Evolutionary conservation across 2,797 vertebrate genomes (phyloP), one percentile per base, ranked within the genome.

Genomic region (Gastrophryne carolinensis): DNA sequence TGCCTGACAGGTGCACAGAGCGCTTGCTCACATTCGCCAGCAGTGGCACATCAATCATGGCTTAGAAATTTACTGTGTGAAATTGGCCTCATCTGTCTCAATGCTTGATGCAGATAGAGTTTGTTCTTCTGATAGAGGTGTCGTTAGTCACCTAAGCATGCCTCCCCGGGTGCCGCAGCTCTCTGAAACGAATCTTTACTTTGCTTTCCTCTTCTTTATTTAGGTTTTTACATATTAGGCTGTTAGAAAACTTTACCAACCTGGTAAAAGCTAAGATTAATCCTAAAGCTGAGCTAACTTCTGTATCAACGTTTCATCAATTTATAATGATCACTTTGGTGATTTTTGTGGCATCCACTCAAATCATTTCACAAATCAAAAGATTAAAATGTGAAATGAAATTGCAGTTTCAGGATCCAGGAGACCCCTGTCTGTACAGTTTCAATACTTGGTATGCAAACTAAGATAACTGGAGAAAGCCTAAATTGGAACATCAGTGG

Each of bases 41-140:
- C 93, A 88, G 89, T 89, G 92, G 87, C 92, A 94, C 95, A 99
- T 99, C 96, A 95, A 98, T 99, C 97, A 98, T 93, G 92, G 91
- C 89, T 90, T 93, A 96, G 93, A 98, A 96, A 96, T 98, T 95
- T 96, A 97, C 95, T 94, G 94, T 95, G 94, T 93, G 94, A 98
- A 98, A 99, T 97, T 99, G 96, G 96, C 92, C 95, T 98, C 96
- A 98, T 99, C 96, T 98, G 96, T 99, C 97, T 99, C 96, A 98
- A 98, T 98, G 96, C 93, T 95, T 94, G 94, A 98, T 96, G 95
- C 95, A 98, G 94, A 96, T 96, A 94, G 94, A 96, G 94, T 96
- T 96, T 97, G 92, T 95, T 96, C 92, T 93, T 95, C 91, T 90
- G 91, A 93, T 94, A 93, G 94, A 95, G 93, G 94, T 93, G 93